phyloP scores from a whole-genome alignment of 1,140 invertebrate genomes.

The Ptiloglossa arizonensis region DNA sequence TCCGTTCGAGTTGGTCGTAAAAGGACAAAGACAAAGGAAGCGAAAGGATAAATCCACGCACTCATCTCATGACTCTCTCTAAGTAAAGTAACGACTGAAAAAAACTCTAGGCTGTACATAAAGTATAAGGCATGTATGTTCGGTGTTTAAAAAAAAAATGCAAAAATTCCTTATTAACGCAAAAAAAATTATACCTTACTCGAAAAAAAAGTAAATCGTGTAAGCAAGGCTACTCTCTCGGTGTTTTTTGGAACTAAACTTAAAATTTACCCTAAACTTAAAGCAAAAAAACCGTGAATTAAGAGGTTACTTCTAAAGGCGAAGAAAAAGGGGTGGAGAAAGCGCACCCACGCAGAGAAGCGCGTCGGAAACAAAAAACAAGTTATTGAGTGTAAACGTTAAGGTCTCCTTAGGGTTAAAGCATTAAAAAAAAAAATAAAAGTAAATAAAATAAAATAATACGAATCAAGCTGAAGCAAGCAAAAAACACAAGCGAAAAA shows the following conservation, averaged over 20 bases:
- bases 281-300: conserved; percentile 64
- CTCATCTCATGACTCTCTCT: conserved; percentile 75
- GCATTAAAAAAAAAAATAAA: conserved; percentile 43
- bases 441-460: conserved; percentile 12
- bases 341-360: conserved; percentile 30
- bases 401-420: conserved; percentile 78
- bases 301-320: conserved; percentile 43
- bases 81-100: conserved; percentile 77
- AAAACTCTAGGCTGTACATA: conserved; percentile 81
- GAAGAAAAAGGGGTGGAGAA: conserved; percentile 39
- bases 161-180: conserved; percentile 78
- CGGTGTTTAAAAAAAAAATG: conserved; percentile 77
- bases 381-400: conserved; percentile 79
- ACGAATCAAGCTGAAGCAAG: conserved; percentile 55
- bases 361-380: conserved; percentile 64
- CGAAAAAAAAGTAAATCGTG: conserved; percentile 77
- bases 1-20: conserved; percentile 56
- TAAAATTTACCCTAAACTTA: conserved; percentile 76
- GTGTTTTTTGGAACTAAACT: conserved; percentile 81
- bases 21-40: conserved; percentile 50
- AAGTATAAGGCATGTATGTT: conserved; percentile 81
- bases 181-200: conserved; percentile 76
- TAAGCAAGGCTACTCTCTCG: conserved; percentile 80
- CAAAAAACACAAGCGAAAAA: conserved; percentile 64
- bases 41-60: conserved; percentile 69